A percentile compares a stretch with the other conserved stretches of the same genome.
Conservation (phyloP, 2,113 vertebrate species). For the Calypte anna region DNA sequence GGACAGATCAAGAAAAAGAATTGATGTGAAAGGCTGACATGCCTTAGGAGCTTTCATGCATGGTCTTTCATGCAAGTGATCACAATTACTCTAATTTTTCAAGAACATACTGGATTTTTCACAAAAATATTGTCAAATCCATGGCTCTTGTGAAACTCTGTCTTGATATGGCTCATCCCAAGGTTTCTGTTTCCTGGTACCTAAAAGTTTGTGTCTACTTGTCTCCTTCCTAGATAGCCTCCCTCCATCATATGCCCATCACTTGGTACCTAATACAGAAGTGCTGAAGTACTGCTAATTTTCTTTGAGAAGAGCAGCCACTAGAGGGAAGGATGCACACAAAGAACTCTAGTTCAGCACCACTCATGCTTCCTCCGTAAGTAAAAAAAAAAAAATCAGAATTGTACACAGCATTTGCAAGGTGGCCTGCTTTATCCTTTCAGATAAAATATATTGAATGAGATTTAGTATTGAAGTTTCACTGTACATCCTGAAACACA, state of each 20-base stretch:
- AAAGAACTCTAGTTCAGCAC: background rate
- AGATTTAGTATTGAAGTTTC: constrained; percentile 27
- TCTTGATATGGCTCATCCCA: accelerated
- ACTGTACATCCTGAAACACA: background rate
- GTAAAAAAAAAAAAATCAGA: background rate
- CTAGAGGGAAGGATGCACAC: constrained; percentile 35
- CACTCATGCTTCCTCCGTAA: background rate
- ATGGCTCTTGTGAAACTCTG: background rate
- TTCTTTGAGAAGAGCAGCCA: background rate
- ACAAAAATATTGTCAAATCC: background rate
- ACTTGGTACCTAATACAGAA: background rate
- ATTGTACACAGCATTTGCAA: background rate
- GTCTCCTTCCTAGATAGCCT: background rate
- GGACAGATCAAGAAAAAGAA: background rate
- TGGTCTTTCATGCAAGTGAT: background rate
- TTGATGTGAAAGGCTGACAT: background rate
- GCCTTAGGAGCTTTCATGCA: background rate
- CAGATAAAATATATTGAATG: constrained; percentile 1
- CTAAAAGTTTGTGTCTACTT: background rate
- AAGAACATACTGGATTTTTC: background rate
- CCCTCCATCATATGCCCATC: background rate
- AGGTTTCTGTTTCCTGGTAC: background rate
- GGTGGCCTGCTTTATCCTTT: background rate
- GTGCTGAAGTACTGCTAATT: background rate
- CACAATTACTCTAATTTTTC: background rate